Evolutionary conservation across 2,797 vertebrate species (phyloP).

Genomic region (Melanotaenia boesemani): DNA sequence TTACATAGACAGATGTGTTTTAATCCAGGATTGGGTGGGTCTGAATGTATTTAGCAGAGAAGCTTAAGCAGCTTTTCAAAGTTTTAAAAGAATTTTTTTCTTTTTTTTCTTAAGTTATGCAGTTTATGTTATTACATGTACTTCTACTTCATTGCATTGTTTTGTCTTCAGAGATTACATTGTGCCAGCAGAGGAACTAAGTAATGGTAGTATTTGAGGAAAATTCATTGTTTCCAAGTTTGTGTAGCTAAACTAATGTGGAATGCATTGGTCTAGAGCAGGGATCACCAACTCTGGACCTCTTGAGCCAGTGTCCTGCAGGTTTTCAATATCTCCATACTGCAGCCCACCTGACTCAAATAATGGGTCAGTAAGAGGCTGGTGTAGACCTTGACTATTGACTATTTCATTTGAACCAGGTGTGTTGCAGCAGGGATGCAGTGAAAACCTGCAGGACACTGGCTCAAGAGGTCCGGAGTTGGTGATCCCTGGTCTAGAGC

Average conservation of each 20-base stretch:
- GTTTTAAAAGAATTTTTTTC: background rate
- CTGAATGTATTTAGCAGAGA: conserved; percentile 23
- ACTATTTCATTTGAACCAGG: no score
- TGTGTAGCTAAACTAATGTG: background rate
- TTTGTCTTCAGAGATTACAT: background rate
- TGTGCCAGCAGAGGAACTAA: background rate
- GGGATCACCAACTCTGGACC: no score
- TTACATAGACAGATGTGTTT: conserved; percentile 37
- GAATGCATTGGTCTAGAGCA: no score
- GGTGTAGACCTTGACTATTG: no score
- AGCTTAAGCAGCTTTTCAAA: conserved; percentile 11
- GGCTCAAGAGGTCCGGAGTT: no score
- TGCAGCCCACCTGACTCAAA: no score
- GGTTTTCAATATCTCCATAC: no score
- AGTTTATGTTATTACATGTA: background rate
- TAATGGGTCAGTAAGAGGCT: no score
- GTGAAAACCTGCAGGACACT: no score
- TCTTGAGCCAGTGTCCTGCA: no score
- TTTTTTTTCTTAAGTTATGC: background rate
- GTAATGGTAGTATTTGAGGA: background rate
- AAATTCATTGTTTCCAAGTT: background rate
- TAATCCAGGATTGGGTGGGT: conserved; percentile 20
- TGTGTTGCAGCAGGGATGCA: no score
- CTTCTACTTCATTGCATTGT: background rate
- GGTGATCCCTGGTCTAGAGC: no score